These are phyloP conservation scores for Pharmacophagus antenor DNA, from an alignment of 2,888 invertebrate genomes.

Conservation along the genomic window DNA sequence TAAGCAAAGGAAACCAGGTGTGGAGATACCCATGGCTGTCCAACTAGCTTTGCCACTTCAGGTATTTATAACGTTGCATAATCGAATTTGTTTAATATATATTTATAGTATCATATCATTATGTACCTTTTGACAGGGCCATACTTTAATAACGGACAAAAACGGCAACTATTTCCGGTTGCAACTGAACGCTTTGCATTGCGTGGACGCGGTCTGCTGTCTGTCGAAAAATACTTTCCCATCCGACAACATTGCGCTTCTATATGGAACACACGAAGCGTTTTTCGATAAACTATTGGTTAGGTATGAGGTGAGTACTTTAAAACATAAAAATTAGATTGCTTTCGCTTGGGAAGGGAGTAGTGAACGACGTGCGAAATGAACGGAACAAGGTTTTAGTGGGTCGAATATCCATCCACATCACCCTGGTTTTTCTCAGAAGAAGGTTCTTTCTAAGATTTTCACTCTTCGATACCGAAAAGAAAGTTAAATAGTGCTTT, in stretches of 20 bases:
- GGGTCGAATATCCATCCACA: too few relatives aligned
- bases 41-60: constrained; percentile 61
- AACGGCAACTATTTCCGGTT: constrained; percentile 82
- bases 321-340: too few relatives aligned
- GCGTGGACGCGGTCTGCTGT: constrained; percentile 82
- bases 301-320: constrained; percentile 75
- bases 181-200: constrained; percentile 78
- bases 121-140: constrained; percentile 65
- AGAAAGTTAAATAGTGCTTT: too few relatives aligned
- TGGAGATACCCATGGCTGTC: constrained; percentile 73
- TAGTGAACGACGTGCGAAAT: too few relatives aligned
- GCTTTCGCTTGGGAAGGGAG: too few relatives aligned
- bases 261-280: constrained; percentile 88
- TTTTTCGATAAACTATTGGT: constrained; percentile 84
- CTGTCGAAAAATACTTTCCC: constrained; percentile 79
- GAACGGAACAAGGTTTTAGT: too few relatives aligned
- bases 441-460: too few relatives aligned
- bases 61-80: constrained; percentile 39
- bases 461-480: too few relatives aligned
- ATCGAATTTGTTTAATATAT: background rate
- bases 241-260: constrained; percentile 77
- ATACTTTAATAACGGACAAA: constrained; percentile 80
- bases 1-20: constrained; percentile 80
- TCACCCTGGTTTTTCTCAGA: too few relatives aligned
- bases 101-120: background rate